A percentile compares a stretch with the other conserved stretches of the same genome.
These are phyloP conservation scores for Drosophila mojavensis DNA, from an alignment of 1,140 invertebrate species.

Conservation along the genomic window DNA sequence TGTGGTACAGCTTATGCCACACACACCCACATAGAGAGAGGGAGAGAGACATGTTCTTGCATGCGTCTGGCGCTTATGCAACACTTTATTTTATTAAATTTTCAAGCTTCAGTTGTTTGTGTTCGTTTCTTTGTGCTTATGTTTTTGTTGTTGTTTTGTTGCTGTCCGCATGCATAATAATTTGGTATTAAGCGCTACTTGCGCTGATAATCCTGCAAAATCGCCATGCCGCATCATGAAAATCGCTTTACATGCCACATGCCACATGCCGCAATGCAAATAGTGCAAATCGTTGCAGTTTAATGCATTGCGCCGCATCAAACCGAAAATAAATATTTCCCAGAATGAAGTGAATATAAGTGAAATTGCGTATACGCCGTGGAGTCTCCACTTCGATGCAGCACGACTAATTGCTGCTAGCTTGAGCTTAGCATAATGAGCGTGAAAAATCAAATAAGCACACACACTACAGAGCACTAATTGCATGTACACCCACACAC, in stretches of 20 bases:
- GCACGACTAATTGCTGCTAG: conserved; percentile 34
- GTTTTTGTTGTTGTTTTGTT: conserved; percentile 41
- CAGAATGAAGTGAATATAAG: conserved; percentile 34
- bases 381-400: conserved; percentile 26
- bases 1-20: conserved; percentile 21
- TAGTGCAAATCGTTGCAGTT: conserved; percentile 53
- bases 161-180: conserved; percentile 74
- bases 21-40: background rate
- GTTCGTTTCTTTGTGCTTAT: conserved; percentile 8
- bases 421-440: conserved; percentile 65
- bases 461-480: conserved; percentile 15
- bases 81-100: conserved; percentile 32
- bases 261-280: conserved; percentile 1
- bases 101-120: conserved; percentile 15
- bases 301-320: conserved; percentile 40
- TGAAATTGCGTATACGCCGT: conserved; percentile 53
- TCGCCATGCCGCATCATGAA: conserved; percentile 54
- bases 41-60: conserved; percentile 17
- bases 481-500: conserved; percentile 12
- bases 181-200: conserved; percentile 71
- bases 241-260: conserved; percentile 42
- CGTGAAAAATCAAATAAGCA: conserved; percentile 48
- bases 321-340: conserved; percentile 25
- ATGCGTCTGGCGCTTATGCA: conserved; percentile 48
- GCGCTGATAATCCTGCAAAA: conserved; percentile 72